These are phyloP conservation scores for Acyrthosiphon pisum DNA, from an alignment of 1,140 invertebrate species.

Conservation along the genomic window DNA sequence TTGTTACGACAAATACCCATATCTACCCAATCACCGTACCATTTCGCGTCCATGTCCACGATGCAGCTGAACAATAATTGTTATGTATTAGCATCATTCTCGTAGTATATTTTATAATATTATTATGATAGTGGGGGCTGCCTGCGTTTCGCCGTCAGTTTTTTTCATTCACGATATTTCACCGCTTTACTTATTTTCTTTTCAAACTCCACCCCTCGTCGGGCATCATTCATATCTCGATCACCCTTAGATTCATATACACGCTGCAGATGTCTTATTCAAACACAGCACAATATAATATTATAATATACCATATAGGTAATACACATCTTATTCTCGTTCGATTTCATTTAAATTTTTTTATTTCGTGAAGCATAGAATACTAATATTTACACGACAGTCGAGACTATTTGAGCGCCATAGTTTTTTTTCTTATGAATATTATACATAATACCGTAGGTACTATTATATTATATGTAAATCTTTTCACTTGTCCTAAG, in stretches of 20 bases:
- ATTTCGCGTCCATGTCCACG: not conserved
- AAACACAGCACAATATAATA: not conserved
- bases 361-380: not conserved
- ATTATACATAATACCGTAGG: no score
- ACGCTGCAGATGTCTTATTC: not conserved
- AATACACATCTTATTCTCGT: not conserved
- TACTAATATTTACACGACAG: not conserved
- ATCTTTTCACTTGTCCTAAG: not conserved
- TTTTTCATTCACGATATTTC: not conserved
- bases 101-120: not conserved
- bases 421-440: not conserved
- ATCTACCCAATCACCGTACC: not conserved
- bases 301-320: not conserved
- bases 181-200: not conserved
- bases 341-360: not conserved
- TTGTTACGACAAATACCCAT: not conserved
- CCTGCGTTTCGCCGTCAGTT: not conserved
- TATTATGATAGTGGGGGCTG: no score
- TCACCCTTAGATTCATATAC: not conserved
- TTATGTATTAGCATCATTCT: not conserved
- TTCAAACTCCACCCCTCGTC: not conserved
- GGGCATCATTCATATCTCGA: not conserved
- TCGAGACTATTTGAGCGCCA: not conserved
- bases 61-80: no score
- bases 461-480: not conserved